Percentiles rank a stretch among this genome's conserved stretches.
phyloP scores from a whole-genome alignment of 2,888 invertebrate species.

The Ceraclea dissimilis region DNA sequence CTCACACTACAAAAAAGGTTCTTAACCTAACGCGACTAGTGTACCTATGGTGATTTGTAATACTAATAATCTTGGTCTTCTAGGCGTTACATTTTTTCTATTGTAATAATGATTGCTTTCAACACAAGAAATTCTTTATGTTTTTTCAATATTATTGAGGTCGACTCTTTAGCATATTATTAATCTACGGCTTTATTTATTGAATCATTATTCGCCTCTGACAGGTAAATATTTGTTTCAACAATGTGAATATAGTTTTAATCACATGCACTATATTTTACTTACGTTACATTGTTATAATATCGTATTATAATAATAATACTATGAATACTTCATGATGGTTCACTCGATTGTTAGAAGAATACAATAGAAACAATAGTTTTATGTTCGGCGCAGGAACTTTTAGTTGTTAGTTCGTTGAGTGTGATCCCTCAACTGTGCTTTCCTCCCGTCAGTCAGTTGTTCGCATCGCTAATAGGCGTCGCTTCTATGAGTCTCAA shows the following conservation, averaged over 20 bases:
- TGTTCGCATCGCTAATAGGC: slow-evolving; percentile 9
- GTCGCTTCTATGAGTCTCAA: background rate
- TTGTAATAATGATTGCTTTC: too few relatives aligned
- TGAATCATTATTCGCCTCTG: background rate
- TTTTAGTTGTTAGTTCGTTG: slow-evolving; percentile 10
- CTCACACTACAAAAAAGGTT: too few relatives aligned
- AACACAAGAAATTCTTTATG: too few relatives aligned
- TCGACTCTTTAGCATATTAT: too few relatives aligned
- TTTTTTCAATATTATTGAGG: too few relatives aligned
- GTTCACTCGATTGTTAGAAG: background rate
- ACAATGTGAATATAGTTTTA: background rate
- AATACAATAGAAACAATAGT: background rate
- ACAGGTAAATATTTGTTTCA: slow-evolving; percentile 2
- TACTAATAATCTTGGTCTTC: too few relatives aligned
- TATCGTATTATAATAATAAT: too few relatives aligned
- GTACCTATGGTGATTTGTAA: too few relatives aligned
- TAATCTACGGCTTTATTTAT: background rate
- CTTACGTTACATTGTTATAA: too few relatives aligned
- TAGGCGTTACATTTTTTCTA: too few relatives aligned
- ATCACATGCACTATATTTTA: background rate
- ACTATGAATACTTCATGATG: background rate
- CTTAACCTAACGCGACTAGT: too few relatives aligned
- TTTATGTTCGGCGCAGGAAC: slow-evolving; percentile 10
- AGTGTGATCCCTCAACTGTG: slow-evolving; percentile 6
- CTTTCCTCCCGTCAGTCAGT: slow-evolving; percentile 5